Percentiles rank a stretch among this genome's conserved stretches.
Conservation (phyloP, 1,140 invertebrate species). For the Lamellibrachia luymesi region DNA sequence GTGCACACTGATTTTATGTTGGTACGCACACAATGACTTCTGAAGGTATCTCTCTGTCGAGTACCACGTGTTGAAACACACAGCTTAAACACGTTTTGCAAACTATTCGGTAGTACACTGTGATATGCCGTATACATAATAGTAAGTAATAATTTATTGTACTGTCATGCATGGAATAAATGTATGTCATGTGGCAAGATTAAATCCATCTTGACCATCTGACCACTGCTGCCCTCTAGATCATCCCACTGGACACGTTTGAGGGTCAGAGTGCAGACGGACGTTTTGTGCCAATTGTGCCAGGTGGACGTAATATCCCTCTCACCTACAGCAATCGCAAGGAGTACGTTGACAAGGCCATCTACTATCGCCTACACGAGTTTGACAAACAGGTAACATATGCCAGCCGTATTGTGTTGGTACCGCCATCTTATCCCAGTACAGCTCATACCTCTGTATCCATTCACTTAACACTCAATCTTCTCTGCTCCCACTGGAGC, state of each 20-base stretch:
- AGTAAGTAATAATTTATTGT: not conserved
- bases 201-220: not conserved
- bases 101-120: no score
- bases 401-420: not conserved
- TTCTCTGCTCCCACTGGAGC: no score
- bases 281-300: conserved; percentile 64
- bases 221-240: conserved; percentile 43
- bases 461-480: no score
- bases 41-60: no score
- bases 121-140: no score
- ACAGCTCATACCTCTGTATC: no score
- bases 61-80: no score
- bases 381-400: conserved; percentile 64
- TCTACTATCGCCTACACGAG: conserved; percentile 67
- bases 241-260: conserved; percentile 68
- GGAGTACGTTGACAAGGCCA: conserved; percentile 66
- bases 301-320: conserved; percentile 64
- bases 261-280: conserved; percentile 68
- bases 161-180: not conserved
- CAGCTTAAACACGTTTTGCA: no score
- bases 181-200: not conserved
- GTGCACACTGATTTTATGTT: no score
- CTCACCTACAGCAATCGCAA: conserved; percentile 65
- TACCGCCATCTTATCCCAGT: no score
- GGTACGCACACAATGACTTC: no score